Conservation (phyloP, 2,888 invertebrate species). For the Folsomia manolachei region DNA sequence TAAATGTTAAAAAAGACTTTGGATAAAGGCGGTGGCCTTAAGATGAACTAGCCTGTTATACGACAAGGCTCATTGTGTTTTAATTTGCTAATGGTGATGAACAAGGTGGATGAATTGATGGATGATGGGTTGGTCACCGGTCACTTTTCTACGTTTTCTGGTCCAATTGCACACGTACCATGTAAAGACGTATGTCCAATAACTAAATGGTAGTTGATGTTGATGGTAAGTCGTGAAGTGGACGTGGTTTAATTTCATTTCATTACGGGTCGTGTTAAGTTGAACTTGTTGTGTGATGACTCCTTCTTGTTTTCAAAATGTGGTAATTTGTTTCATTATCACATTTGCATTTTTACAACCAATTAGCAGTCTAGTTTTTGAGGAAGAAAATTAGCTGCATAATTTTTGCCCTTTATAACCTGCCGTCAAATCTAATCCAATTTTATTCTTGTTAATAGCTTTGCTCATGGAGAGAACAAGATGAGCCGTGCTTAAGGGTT, state of each 20-base stretch:
- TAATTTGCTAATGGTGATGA: constrained; percentile 10
- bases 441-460: background rate
- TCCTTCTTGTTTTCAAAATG: no score
- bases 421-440: constrained; percentile 7
- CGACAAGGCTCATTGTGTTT: background rate
- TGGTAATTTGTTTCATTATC: constrained; percentile 16
- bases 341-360: constrained; percentile 13
- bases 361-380: constrained; percentile 8
- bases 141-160: background rate
- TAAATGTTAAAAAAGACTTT: background rate
- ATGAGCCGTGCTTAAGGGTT: background rate
- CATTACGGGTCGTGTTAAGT: no score
- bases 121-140: constrained; percentile 16
- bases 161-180: background rate
- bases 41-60: no score
- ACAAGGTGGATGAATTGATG: constrained; percentile 8
- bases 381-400: constrained; percentile 12
- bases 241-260: no score
- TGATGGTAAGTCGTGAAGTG: no score
- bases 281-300: constrained; percentile 5
- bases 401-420: constrained; percentile 5
- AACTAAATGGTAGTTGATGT: background rate
- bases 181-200: background rate
- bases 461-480: background rate
- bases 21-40: no score